Percentiles rank a stretch among this genome's conserved stretches.
phyloP scores from a whole-genome alignment of 2,888 invertebrate genomes.

The Eledona agricola region DNA sequence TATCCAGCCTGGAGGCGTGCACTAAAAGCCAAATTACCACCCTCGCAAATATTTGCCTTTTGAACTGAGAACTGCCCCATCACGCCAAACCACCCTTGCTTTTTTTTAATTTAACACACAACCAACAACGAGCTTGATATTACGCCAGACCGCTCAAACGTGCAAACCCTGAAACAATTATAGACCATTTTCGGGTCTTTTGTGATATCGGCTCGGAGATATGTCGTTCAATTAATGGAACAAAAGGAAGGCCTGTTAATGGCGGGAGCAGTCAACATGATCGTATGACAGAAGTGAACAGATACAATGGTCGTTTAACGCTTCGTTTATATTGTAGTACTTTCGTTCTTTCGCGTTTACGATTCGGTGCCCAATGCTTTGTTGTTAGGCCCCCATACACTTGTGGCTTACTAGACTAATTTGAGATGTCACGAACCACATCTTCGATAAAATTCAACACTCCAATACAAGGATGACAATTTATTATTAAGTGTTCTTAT shows the following conservation, averaged over 20 bases:
- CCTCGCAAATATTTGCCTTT: conserved; percentile 44
- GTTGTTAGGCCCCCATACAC: no score
- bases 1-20: conserved; percentile 39
- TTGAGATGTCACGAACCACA: no score
- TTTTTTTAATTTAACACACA: conserved; percentile 29
- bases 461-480: no score
- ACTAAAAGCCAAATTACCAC: conserved; percentile 45
- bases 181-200: conserved; percentile 35
- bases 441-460: no score
- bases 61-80: conserved; percentile 42
- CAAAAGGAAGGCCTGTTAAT: conserved; percentile 44
- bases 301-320: conserved; percentile 45
- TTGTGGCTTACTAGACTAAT: no score
- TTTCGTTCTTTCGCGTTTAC: conserved; percentile 39
- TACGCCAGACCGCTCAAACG: background rate
- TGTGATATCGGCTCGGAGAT: conserved; percentile 33
- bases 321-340: conserved; percentile 44
- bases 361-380: no score
- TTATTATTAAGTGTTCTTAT: no score
- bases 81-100: conserved; percentile 6
- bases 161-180: conserved; percentile 41
- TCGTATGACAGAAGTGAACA: conserved; percentile 41
- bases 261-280: conserved; percentile 40
- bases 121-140: background rate
- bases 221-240: conserved; percentile 45